Conservation (phyloP, 2,797 vertebrate genomes). For the Eulemur rubriventer region DNA sequence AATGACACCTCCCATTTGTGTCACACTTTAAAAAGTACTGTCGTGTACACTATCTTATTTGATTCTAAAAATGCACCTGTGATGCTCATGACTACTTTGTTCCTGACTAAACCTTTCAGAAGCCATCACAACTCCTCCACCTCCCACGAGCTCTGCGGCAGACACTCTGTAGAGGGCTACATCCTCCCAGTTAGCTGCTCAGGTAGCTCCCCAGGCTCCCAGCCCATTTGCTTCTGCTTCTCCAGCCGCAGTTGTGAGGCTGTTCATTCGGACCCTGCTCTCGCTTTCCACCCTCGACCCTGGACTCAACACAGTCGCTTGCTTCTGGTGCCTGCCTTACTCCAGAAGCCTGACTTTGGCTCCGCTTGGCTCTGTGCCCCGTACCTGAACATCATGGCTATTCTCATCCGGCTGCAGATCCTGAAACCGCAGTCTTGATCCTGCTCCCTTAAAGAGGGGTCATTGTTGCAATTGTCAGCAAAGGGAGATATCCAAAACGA, state of each 20-base stretch:
- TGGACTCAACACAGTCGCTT: background rate
- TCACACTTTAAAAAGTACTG: background rate
- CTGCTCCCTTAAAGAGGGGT: background rate
- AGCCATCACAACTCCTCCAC: background rate
- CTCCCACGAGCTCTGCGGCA: background rate
- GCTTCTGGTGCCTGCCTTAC: background rate
- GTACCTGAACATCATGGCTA: accelerated
- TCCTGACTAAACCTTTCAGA: background rate
- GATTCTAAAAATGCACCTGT: slow-evolving; percentile 8
- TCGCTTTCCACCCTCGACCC: accelerated
- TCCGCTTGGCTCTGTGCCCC: background rate
- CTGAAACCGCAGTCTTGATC: background rate
- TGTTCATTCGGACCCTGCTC: background rate
- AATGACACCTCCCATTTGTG: background rate
- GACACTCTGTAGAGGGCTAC: background rate
- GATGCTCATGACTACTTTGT: background rate
- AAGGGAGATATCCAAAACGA: background rate
- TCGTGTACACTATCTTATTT: background rate
- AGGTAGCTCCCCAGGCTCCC: background rate
- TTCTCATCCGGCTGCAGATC: background rate
- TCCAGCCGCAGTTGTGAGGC: background rate
- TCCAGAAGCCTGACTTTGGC: background rate
- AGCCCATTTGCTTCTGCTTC: background rate
- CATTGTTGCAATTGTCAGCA: background rate
- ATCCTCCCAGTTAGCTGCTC: background rate